These are phyloP conservation scores for Scarus forsteni DNA, from an alignment of 2,797 vertebrate species.

Conservation along the genomic window DNA sequence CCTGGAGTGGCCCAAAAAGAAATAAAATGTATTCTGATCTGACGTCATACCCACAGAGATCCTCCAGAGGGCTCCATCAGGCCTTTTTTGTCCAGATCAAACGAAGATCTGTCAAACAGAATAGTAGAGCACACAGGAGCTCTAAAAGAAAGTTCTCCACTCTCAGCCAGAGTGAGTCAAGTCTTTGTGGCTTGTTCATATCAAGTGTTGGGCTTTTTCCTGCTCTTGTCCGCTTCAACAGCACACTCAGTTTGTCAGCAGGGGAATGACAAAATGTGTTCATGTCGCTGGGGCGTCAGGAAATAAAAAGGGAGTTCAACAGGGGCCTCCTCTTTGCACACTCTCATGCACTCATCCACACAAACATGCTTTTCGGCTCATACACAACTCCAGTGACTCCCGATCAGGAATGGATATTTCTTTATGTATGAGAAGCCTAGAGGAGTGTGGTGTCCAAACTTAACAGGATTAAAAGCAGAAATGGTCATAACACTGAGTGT, in stretches of 20 bases:
- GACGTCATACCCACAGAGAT: conserved; percentile 74
- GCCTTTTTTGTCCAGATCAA: conserved; percentile 79
- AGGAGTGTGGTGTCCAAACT: conserved; percentile 56
- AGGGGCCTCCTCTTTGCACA: conserved; percentile 50
- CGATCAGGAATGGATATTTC: conserved; percentile 81
- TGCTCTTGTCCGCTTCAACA: conserved; percentile 55
- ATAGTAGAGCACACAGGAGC: conserved; percentile 71
- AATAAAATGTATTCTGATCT: conserved; percentile 57
- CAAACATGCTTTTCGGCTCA: conserved; percentile 58
- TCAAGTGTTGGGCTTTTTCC: conserved; percentile 60
- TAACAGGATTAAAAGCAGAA: conserved; percentile 63
- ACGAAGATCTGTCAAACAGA: conserved; percentile 76
- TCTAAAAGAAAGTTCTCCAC: conserved; percentile 66
- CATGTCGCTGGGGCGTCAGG: conserved; percentile 43
- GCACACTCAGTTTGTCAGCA: conserved; percentile 61
- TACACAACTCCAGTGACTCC: conserved; percentile 83
- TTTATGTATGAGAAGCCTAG: conserved; percentile 66
- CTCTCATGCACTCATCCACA: conserved; percentile 36
- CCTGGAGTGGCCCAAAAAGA: conserved; percentile 62
- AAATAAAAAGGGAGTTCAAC: conserved; percentile 52
- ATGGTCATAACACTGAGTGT: conserved; percentile 43
- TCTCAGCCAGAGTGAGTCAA: conserved; percentile 49
- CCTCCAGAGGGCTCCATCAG: conserved; percentile 75
- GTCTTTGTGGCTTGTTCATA: conserved; percentile 55
- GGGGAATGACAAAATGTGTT: conserved; percentile 58